Conservation (phyloP, 2,113 vertebrate species). For the Neolamprologus cancellatus region DNA sequence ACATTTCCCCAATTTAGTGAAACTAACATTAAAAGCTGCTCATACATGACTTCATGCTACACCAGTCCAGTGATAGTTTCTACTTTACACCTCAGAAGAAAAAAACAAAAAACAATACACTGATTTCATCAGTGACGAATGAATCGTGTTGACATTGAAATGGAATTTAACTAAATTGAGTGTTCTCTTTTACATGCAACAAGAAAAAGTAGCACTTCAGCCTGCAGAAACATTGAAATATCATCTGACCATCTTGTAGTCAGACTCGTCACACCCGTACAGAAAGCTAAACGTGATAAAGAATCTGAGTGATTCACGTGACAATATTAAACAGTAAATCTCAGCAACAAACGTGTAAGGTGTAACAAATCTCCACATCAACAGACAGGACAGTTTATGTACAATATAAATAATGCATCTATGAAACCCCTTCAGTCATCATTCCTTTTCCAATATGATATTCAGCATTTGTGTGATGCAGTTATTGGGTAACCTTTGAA, state of each 20-base stretch:
- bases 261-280: neutral
- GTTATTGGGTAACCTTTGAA: neutral
- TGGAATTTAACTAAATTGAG: neutral
- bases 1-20: neutral
- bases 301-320: conserved; percentile 18
- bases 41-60: neutral
- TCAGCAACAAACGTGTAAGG: neutral
- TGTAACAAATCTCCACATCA: conserved; percentile 42
- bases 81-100: neutral
- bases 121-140: neutral
- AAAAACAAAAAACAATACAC: neutral
- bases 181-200: neutral
- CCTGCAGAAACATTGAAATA: neutral
- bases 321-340: neutral
- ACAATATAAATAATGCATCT: neutral
- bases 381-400: neutral
- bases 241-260: neutral
- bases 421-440: neutral
- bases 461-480: neutral
- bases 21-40: neutral
- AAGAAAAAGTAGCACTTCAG: neutral
- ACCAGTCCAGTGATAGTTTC: neutral
- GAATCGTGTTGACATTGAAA: neutral
- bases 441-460: neutral
- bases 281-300: conserved; percentile 4